Base-by-base conservation (phyloP, 2,888 invertebrate genomes). In the Patella ulyssiponensis region DNA sequence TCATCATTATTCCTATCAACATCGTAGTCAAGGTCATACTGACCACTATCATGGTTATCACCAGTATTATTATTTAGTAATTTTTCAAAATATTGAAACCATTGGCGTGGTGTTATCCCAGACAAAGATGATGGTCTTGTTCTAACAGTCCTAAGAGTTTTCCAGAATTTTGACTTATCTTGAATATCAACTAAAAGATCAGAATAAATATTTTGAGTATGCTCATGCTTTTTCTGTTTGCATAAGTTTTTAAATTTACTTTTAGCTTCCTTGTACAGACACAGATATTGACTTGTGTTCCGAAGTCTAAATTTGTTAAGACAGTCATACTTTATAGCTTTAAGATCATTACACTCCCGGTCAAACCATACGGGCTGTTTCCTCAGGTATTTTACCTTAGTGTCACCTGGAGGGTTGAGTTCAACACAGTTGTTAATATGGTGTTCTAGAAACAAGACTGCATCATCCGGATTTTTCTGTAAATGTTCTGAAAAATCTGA, bases 81-180 rank as follows among this genome's bases (percentile, higher is more conserved):
- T n/a, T 20, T 20, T 58, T 58, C n/a, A 58, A 58, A 58, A 58
- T 58, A 58, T n/a, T 58, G n/a, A 58, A 58, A 58, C 58, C 58
- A 58, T 58, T 58, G 58, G 3, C 20, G 17, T 58, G 58, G 58
- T 20, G 58, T 58, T 20, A 58, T 20, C 58, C 58, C 58, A 58
- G 58, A 20, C 20, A 58, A 14, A 58, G 58, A 17, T 58, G 58
- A n/a, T 58, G 58, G 20, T 14, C 14, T 58, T 58, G 17, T 7
- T 58, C 58, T 58, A n/a, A 58, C 58, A 58, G 5, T n/a, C 4
- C 58, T 58, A 58, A 58, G 58, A n/a, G 58, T 58, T 58, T 58
- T 58, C 58, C 58, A 58, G 20, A 58, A 58, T 58, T 58, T 58
- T n/a, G 58, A 58, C 20, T 58, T 58, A 20, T 14, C 58, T n/a